These are phyloP conservation scores for Biston stratarius DNA, from an alignment of 2,888 invertebrate genomes.

Conservation along the genomic window DNA sequence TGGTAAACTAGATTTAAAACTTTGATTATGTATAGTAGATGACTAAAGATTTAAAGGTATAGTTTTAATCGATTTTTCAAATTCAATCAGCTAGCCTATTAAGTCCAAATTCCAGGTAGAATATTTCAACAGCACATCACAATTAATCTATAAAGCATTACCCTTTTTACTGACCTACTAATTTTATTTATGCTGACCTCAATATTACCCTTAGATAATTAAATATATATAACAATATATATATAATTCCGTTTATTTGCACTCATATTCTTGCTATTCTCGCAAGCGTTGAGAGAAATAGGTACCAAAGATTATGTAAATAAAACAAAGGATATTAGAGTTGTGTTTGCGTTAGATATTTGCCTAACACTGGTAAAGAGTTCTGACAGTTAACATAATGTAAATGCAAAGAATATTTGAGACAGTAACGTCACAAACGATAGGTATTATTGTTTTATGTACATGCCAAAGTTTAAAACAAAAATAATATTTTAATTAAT, in stretches of 20 bases:
- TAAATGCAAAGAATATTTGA: neutral
- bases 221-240: conserved; percentile 6
- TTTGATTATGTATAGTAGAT: too few relatives aligned
- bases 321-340: neutral
- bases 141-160: too few relatives aligned
- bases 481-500: too few relatives aligned
- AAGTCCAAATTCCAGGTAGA: too few relatives aligned
- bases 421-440: neutral
- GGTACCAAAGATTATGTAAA: conserved; percentile 2
- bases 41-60: too few relatives aligned
- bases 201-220: conserved; percentile 1
- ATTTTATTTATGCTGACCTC: neutral
- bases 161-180: neutral
- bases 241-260: conserved; percentile 1
- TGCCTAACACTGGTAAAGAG: neutral
- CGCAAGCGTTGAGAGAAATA: neutral
- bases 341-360: conserved; percentile 3
- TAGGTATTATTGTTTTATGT: neutral
- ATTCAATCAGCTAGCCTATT: too few relatives aligned
- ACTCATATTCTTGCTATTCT: neutral
- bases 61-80: too few relatives aligned
- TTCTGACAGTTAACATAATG: neutral
- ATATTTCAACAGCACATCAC: too few relatives aligned
- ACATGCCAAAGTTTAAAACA: neutral
- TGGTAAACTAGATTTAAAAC: too few relatives aligned